A percentile compares a stretch with the other conserved stretches of the same genome.
Evolutionary conservation across 2,888 invertebrate species (phyloP).

Genomic region (Agapostemon virescens): DNA sequence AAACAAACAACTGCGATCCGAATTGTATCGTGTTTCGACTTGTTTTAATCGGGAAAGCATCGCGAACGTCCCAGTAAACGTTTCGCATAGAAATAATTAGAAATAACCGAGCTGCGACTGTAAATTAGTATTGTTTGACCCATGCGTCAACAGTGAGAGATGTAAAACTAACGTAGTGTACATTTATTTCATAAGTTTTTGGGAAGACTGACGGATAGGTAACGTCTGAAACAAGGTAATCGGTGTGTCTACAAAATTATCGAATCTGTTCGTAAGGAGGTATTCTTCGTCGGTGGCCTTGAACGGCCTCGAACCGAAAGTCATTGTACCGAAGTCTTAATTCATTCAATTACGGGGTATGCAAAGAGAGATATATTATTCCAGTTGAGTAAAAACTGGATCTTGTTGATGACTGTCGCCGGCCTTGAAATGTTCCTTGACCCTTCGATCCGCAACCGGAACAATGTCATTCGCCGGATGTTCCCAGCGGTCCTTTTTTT

Average conservation of each 20-base stretch:
- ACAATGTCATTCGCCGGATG: conserved; percentile 16
- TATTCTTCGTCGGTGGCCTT: conserved; percentile 1
- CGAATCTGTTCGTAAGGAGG: neutral
- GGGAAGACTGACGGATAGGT: neutral
- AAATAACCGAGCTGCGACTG: neutral
- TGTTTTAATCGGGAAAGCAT: no score
- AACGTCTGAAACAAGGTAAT: no score
- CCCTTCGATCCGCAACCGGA: conserved; percentile 15
- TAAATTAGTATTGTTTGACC: neutral
- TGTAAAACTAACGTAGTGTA: neutral
- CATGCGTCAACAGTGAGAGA: neutral
- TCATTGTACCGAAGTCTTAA: conserved; percentile 13
- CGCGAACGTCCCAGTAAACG: no score
- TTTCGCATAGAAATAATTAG: neutral
- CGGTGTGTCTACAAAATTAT: neutral
- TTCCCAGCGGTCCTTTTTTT: neutral
- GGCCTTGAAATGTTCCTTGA: conserved; percentile 17
- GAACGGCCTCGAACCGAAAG: conserved; percentile 13
- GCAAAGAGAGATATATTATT: conserved; percentile 18
- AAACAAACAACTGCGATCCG: no score
- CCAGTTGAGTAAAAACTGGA: conserved; percentile 13
- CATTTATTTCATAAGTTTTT: neutral
- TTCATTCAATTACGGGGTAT: conserved; percentile 18
- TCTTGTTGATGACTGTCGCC: conserved; percentile 5
- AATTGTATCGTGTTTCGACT: no score